Percentiles rank a stretch among this genome's conserved stretches.
Evolutionary conservation across 1,140 invertebrate genomes (phyloP).

Genomic region (Ericerus pela): DNA sequence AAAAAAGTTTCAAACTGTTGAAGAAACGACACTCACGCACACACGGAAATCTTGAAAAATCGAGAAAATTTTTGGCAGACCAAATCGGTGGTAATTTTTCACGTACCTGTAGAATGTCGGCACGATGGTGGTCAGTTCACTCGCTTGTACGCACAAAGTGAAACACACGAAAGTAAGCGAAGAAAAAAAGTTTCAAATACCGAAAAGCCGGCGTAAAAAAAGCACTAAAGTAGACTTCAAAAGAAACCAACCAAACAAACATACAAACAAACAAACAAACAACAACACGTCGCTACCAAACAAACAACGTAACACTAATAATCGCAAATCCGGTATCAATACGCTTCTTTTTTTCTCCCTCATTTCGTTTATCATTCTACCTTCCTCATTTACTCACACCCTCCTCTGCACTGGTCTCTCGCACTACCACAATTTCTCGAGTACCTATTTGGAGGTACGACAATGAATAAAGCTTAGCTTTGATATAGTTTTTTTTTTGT

Average conservation of each 20-base stretch:
- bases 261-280: neutral
- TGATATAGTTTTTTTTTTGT: neutral
- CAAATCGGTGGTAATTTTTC: no score
- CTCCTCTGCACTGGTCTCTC: no score
- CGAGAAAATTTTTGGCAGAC: no score
- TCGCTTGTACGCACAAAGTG: neutral
- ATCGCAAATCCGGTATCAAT: conserved; percentile 9
- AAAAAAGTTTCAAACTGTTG: no score
- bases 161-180: neutral
- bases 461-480: neutral
- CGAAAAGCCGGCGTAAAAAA: neutral
- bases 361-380: no score
- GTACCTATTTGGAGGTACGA: neutral
- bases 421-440: no score
- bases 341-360: neutral
- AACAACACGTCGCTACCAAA: neutral
- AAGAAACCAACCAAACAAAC: neutral
- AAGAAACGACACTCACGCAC: no score
- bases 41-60: no score
- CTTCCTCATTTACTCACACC: no score
- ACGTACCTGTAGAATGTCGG: no score
- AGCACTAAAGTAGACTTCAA: neutral
- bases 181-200: neutral
- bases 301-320: neutral
- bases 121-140: neutral